Evolutionary conservation across 2,888 invertebrate species (phyloP).

Genomic region (Epinotia demarniana): DNA sequence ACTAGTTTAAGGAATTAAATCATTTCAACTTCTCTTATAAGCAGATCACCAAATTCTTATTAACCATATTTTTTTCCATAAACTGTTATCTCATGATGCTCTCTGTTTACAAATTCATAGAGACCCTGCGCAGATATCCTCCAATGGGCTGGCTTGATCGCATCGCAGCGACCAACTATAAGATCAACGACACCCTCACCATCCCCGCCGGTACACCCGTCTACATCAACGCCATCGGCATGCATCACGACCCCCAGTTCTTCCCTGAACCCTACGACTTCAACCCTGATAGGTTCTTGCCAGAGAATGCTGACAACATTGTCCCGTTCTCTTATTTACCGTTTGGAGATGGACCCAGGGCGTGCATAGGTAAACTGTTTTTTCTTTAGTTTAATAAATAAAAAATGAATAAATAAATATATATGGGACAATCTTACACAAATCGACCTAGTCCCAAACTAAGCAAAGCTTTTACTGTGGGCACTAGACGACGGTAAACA

Average conservation of each 20-base stretch:
- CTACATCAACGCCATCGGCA: slow-evolving; percentile 59
- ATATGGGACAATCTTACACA: too few relatives aligned
- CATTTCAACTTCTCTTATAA: too few relatives aligned
- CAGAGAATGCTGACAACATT: slow-evolving; percentile 39
- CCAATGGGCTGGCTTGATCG: slow-evolving; percentile 67
- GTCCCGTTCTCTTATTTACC: slow-evolving; percentile 46
- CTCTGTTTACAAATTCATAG: too few relatives aligned
- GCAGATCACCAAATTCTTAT: too few relatives aligned
- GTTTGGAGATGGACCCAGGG: slow-evolving; percentile 48
- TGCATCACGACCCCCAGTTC: slow-evolving; percentile 52
- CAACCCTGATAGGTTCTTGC: slow-evolving; percentile 47
- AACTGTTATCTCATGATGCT: too few relatives aligned
- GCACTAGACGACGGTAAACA: too few relatives aligned
- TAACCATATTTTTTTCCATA: too few relatives aligned
- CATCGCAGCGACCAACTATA: slow-evolving; percentile 55
- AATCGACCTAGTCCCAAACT: too few relatives aligned
- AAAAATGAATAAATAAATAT: too few relatives aligned
- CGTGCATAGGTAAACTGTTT: slow-evolving; percentile 43
- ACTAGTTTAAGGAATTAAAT: too few relatives aligned
- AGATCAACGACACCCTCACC: slow-evolving; percentile 59
- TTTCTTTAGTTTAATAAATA: too few relatives aligned
- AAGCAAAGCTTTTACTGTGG: too few relatives aligned
- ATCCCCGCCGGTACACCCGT: slow-evolving; percentile 60
- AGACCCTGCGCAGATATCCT: slow-evolving; percentile 62
- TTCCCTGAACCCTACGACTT: slow-evolving; percentile 46